Base-by-base conservation (phyloP, 1,140 invertebrate genomes). In the Drosophila grimshawi region DNA sequence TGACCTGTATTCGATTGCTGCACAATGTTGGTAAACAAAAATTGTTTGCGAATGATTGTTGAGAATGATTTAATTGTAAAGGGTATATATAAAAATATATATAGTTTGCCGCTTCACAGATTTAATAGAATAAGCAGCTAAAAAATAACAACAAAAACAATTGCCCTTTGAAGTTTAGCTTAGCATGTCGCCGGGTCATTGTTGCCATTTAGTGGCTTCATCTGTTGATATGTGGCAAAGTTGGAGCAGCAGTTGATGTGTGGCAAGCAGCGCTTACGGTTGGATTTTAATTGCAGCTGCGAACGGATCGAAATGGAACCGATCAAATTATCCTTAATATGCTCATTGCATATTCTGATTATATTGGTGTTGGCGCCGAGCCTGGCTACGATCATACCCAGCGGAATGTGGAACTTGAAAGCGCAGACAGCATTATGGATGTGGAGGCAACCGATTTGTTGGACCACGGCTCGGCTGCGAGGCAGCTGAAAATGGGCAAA, bases 101-200 rank as follows among this genome's bases (percentile, higher is more conserved):
- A 2, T 69, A 80, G 48, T 67, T 74, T 80, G 85, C 73, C 81
- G 81, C 68, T 85, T 70, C 68, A 67, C 39, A 69, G 81, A 60
- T 49, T 67, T 53, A 67, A 76, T 68, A 72, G 66, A 83, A 76
- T 76, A 49, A 33, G 10, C 56, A 75, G 61, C 37, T 33, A 53
- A 43, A 59, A 45, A 59, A 60, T 19, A 10, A n/a, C n/a, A 67
- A 72, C 52, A 68, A 63, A 63, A 59, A 88, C 83, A 86, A 86
- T 79, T 57, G 41, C 51, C 79, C 57, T 74, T 86, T 86, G 69
- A 79, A 82, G 83, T 82, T 82, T 41, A 88, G 74, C 73, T 86
- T 76, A 86, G 68, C 83, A 86, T 86, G 69, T 88, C 83, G 79
- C 80, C 83, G 83, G 65, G 69, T 66, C 49, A 86, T 86, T 86